Conservation (phyloP, 2,113 vertebrate species). For the Hystrix cristata region DNA sequence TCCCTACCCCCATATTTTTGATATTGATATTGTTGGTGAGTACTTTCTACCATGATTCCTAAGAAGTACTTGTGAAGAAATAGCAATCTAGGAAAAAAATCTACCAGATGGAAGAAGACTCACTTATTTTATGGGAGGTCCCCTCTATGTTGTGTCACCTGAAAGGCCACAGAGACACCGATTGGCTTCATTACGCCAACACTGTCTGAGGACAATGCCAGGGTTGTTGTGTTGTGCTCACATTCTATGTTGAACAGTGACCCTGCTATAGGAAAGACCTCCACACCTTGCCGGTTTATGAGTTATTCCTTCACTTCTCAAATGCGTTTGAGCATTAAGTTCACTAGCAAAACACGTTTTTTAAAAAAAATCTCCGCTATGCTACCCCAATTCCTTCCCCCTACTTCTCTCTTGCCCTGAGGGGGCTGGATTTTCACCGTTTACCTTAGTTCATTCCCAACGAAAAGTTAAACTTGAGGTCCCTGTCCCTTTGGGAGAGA, state of each 20-base stretch:
- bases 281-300: background rate
- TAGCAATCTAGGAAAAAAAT: background rate
- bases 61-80: background rate
- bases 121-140: background rate
- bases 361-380: fast-evolving
- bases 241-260: background rate
- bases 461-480: background rate
- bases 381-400: background rate
- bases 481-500: background rate
- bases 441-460: background rate
- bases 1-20: too few species aligned
- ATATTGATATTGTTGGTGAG: background rate
- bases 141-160: background rate
- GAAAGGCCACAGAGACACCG: background rate
- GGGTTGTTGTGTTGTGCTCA: background rate
- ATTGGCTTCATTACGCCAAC: background rate
- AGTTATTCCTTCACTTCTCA: background rate
- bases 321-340: background rate
- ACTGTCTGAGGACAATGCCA: background rate
- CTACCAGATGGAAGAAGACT: background rate
- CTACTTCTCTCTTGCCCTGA: background rate
- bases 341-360: background rate
- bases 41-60: background rate
- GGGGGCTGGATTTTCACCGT: background rate
- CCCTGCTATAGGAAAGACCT: background rate